Conservation (phyloP, 2,888 invertebrate species). For the Rhogogaster chlorosoma region DNA sequence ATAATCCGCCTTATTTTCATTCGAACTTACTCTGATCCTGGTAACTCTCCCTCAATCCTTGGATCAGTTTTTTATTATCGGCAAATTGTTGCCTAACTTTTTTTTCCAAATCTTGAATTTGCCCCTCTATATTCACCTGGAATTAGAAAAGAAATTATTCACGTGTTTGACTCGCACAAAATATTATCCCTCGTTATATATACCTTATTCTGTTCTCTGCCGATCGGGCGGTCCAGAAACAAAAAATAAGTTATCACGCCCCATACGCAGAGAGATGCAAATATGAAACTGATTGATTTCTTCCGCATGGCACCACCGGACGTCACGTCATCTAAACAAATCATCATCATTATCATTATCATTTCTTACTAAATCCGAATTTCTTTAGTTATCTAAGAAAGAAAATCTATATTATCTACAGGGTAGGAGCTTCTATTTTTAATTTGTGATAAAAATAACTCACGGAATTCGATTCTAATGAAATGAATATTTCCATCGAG, state of each 20-base stretch:
- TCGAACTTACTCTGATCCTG: conserved; percentile 64
- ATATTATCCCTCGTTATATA: neutral
- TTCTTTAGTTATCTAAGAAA: neutral
- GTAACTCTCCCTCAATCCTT: conserved; percentile 63
- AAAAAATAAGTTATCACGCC: conserved; percentile 80
- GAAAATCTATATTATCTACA: too few species aligned
- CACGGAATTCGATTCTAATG: neutral
- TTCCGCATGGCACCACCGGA: conserved; percentile 74
- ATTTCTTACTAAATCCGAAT: neutral
- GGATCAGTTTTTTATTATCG: conserved; percentile 67
- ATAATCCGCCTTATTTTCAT: neutral
- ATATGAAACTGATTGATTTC: conserved; percentile 73
- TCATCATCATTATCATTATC: neutral
- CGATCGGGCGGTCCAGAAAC: conserved; percentile 78
- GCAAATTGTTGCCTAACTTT: conserved; percentile 68
- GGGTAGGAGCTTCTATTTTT: neutral
- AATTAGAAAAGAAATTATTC: neutral
- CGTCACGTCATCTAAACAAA: conserved; percentile 69
- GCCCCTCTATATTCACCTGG: conserved; percentile 61
- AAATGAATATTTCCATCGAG: neutral
- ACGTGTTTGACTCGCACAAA: neutral
- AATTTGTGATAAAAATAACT: neutral
- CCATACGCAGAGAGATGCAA: conserved; percentile 79
- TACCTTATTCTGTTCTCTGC: conserved; percentile 71
- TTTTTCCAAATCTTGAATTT: conserved; percentile 68